Percentiles rank a stretch among this genome's conserved stretches.
Evolutionary conservation across 2,888 invertebrate genomes (phyloP).

Genomic region (Ditylenchus weischeri): DNA sequence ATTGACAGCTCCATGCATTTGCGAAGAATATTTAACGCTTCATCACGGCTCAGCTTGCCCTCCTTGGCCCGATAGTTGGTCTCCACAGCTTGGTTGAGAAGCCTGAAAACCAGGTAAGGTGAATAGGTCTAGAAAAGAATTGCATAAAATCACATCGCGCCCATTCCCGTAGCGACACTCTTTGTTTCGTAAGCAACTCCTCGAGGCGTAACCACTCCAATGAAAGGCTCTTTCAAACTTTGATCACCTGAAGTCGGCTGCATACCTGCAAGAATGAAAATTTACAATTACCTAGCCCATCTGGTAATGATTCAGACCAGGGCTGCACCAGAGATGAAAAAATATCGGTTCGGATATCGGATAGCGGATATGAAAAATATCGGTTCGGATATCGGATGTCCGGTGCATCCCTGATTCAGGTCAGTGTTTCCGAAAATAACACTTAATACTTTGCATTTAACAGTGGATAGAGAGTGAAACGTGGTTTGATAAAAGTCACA

Average conservation of each 20-base stretch:
- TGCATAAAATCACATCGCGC: conserved; percentile 63
- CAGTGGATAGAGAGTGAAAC: too few species aligned
- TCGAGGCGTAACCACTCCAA: conserved; percentile 75
- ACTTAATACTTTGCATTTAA: too few species aligned
- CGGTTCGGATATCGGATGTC: too few species aligned
- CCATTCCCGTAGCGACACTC: conserved; percentile 81
- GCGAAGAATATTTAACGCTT: conserved; percentile 47
- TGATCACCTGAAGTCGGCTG: conserved; percentile 63
- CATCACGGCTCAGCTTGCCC: conserved; percentile 41
- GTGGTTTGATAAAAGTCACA: too few species aligned
- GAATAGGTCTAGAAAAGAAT: conserved; percentile 20
- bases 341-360: too few species aligned
- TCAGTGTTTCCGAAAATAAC: too few species aligned
- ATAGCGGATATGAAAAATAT: too few species aligned
- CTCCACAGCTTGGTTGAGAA: conserved; percentile 31
- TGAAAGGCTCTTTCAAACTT: conserved; percentile 67
- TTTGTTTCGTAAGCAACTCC: conserved; percentile 85
- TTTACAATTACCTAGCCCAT: too few species aligned
- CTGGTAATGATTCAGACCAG: too few species aligned
- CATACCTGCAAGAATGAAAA: conserved; percentile 40
- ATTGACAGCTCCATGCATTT: conserved; percentile 51
- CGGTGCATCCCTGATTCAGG: too few species aligned
- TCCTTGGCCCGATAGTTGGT: conserved; percentile 32
- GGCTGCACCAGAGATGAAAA: too few species aligned
- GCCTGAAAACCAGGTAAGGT: conserved; percentile 23